These are phyloP conservation scores for Glaucopsyche alexis DNA, from an alignment of 2,888 invertebrate genomes.

Conservation along the genomic window DNA sequence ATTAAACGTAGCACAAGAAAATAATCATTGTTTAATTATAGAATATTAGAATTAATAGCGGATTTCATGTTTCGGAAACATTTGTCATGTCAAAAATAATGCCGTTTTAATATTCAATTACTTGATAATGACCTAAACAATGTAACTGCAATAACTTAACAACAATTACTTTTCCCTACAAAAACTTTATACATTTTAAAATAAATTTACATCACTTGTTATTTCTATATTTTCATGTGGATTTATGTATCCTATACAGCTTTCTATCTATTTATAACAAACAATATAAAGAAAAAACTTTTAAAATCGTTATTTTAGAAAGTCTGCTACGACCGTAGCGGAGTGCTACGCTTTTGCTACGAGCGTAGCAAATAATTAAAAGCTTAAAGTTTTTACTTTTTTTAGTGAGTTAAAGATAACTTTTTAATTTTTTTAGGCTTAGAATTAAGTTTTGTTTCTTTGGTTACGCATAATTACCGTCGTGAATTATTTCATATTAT, in stretches of 20 bases:
- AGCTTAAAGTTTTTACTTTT: not conserved
- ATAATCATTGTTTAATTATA: not conserved
- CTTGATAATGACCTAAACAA: not conserved
- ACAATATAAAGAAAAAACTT: not conserved
- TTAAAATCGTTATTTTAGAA: not conserved
- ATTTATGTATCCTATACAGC: not conserved
- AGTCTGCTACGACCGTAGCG: constrained; percentile 20
- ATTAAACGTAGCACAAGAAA: not conserved
- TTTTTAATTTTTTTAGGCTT: too few species aligned
- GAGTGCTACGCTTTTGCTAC: not conserved
- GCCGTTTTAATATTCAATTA: not conserved
- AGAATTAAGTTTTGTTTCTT: too few species aligned
- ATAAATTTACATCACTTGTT: not conserved
- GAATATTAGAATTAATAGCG: not conserved
- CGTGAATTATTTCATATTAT: too few species aligned
- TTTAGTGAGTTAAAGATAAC: too few species aligned
- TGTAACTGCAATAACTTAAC: not conserved
- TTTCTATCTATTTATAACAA: not conserved
- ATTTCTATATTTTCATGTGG: not conserved
- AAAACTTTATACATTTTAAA: not conserved
- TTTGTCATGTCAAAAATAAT: not conserved
- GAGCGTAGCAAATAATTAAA: not conserved
- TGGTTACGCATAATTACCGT: too few species aligned
- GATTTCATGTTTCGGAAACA: constrained; percentile 16
- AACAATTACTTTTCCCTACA: not conserved